Evolutionary conservation across 2,888 invertebrate genomes (phyloP).

Genomic region (Pandemis cinnamomeana): DNA sequence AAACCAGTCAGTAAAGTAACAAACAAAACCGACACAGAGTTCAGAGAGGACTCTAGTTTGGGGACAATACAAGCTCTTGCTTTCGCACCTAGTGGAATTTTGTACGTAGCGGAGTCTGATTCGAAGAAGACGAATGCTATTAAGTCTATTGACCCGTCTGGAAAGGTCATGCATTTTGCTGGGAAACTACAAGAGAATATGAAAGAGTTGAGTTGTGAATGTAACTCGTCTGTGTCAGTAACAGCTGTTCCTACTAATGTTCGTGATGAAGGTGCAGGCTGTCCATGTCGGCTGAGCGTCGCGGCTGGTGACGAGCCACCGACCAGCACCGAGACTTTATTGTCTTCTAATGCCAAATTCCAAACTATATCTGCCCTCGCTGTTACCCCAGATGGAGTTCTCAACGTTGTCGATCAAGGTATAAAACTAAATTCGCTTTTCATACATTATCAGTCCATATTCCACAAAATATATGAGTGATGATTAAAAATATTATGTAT

Average conservation of each 20-base stretch:
- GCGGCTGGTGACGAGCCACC: slow-evolving; percentile 87
- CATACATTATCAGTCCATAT: background rate
- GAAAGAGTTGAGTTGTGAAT: slow-evolving; percentile 84
- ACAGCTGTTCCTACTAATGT: slow-evolving; percentile 73
- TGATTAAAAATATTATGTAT: background rate
- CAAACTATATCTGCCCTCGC: slow-evolving; percentile 95
- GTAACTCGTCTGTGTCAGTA: slow-evolving; percentile 83
- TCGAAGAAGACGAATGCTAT: slow-evolving; percentile 93
- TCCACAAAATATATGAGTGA: background rate
- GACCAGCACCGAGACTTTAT: slow-evolving; percentile 92
- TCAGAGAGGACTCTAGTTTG: slow-evolving; percentile 87
- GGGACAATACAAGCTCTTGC: slow-evolving; percentile 95
- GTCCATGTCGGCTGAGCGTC: slow-evolving; percentile 80
- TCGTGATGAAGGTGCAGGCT: slow-evolving; percentile 76
- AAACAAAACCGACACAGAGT: slow-evolving; percentile 79
- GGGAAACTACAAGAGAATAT: slow-evolving; percentile 90
- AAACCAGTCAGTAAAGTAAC: slow-evolving; percentile 70
- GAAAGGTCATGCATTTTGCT: slow-evolving; percentile 95
- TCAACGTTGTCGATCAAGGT: slow-evolving; percentile 98
- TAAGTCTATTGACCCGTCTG: slow-evolving; percentile 94
- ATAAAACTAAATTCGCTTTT: slow-evolving; percentile 52
- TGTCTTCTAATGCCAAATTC: slow-evolving; percentile 96
- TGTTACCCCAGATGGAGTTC: slow-evolving; percentile 97
- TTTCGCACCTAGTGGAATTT: slow-evolving; percentile 95
- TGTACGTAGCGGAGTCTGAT: slow-evolving; percentile 97